phyloP scores from a whole-genome alignment of 2,888 invertebrate species.

The Ashinkailepas kermadecensis region DNA sequence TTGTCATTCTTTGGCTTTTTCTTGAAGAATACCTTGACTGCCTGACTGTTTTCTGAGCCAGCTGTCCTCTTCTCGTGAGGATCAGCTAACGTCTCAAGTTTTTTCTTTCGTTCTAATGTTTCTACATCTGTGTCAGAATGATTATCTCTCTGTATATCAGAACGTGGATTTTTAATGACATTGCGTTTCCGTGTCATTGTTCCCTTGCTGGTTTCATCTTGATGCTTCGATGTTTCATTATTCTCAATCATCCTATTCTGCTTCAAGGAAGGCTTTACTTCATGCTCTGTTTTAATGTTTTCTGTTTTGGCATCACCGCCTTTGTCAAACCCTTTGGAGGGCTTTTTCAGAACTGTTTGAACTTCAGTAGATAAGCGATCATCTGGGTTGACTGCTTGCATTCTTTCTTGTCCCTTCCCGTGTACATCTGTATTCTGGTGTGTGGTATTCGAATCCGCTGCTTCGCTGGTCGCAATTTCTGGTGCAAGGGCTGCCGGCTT shows the following conservation, averaged over 20 bases:
- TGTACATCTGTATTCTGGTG: background rate
- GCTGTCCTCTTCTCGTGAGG: background rate
- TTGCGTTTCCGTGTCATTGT: background rate
- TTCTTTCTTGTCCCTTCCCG: background rate
- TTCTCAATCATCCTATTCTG: background rate
- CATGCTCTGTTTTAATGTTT: background rate
- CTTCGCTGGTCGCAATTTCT: background rate
- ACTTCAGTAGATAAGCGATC: background rate
- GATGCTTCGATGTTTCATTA: background rate
- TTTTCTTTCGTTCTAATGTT: background rate
- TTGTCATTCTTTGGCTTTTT: background rate
- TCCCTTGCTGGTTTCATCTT: background rate
- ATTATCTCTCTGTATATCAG: background rate
- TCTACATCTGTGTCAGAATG: conserved; percentile 14
- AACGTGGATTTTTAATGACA: background rate
- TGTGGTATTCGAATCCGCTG: background rate
- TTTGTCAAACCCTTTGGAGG: background rate
- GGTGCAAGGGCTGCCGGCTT: too few relatives aligned
- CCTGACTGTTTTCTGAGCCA: background rate
- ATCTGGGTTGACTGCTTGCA: background rate
- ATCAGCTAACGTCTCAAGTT: background rate
- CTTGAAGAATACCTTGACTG: background rate
- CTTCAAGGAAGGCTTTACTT: background rate
- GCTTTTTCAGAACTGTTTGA: background rate
- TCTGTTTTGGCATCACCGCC: background rate